Evolutionary conservation across 2,888 invertebrate genomes (phyloP).

Genomic region (Sthenelais limicola): DNA sequence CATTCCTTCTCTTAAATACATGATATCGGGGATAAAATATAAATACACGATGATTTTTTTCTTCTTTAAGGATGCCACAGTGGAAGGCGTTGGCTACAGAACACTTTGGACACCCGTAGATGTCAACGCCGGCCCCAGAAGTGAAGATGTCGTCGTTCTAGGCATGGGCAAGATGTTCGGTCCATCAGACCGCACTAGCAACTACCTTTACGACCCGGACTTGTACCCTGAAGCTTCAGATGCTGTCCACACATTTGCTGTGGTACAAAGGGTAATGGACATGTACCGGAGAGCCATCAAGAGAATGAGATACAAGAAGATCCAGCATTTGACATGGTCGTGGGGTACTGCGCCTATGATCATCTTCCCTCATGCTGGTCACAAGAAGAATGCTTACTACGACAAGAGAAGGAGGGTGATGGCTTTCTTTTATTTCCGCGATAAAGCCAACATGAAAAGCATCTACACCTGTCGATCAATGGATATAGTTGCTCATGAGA

Average conservation of each 20-base stretch:
- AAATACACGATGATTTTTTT: too few relatives aligned
- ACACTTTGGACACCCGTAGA: conserved; percentile 28
- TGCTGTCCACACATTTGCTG: conserved; percentile 33
- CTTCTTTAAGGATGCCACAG: conserved; percentile 36
- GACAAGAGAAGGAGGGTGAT: neutral
- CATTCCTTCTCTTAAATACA: too few relatives aligned
- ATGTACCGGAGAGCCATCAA: conserved; percentile 29
- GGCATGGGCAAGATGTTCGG: conserved; percentile 29
- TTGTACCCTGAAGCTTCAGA: conserved; percentile 19
- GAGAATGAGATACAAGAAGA: conserved; percentile 20
- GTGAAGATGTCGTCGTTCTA: conserved; percentile 22
- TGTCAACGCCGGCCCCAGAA: conserved; percentile 25
- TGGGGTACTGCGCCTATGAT: conserved; percentile 27
- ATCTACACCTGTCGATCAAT: conserved; percentile 31
- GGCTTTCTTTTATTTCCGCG: conserved; percentile 29
- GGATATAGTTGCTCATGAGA: conserved; percentile 37
- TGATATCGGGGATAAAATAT: too few relatives aligned
- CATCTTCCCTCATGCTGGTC: conserved; percentile 23
- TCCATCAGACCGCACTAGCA: conserved; percentile 25
- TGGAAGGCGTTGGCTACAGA: conserved; percentile 15
- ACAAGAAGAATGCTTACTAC: conserved; percentile 34
- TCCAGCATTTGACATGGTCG: conserved; percentile 21
- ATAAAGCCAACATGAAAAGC: neutral
- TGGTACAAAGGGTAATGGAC: conserved; percentile 19
- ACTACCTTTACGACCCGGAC: conserved; percentile 25